A percentile compares a stretch with the other conserved stretches of the same genome.
Conservation (phyloP, 2,113 vertebrate species). For the Xyliphius kryptos region DNA sequence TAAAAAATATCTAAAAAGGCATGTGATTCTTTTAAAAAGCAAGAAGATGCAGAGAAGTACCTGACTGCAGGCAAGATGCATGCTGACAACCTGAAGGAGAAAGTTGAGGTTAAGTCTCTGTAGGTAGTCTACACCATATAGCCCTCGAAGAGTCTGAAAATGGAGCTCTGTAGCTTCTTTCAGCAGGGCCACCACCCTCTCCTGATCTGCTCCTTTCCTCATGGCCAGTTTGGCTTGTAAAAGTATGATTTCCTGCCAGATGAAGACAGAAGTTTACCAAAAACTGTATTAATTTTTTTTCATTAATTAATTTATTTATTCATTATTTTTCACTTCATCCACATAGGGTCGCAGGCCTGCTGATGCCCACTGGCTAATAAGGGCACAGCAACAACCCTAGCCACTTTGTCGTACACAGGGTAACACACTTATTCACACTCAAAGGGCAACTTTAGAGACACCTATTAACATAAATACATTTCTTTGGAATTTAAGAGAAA, state of each 20-base stretch:
- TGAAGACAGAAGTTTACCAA: background rate
- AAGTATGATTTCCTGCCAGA: constrained; percentile 58
- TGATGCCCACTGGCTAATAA: no score
- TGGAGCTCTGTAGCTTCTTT: constrained; percentile 59
- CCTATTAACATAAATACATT: no score
- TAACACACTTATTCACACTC: no score
- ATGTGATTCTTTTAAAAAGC: no score
- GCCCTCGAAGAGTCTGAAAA: constrained; percentile 52
- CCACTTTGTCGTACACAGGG: background rate
- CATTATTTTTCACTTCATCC: no score
- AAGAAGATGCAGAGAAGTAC: constrained; percentile 10
- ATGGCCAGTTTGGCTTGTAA: constrained; percentile 59
- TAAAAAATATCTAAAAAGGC: no score
- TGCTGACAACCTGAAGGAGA: constrained; percentile 59
- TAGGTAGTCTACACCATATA: constrained; percentile 62
- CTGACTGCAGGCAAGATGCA: constrained; percentile 58
- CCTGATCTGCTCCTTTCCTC: constrained; percentile 46
- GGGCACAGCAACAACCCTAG: no score
- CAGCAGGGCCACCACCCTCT: constrained; percentile 44
- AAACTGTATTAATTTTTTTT: no score
- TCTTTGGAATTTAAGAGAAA: no score
- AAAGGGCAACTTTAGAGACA: no score
- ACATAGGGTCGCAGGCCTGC: no score
- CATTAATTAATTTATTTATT: no score
- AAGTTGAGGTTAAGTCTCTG: constrained; percentile 63